phyloP scores from a whole-genome alignment of 2,888 invertebrate species.

The Eristalinus sepulchralis region DNA sequence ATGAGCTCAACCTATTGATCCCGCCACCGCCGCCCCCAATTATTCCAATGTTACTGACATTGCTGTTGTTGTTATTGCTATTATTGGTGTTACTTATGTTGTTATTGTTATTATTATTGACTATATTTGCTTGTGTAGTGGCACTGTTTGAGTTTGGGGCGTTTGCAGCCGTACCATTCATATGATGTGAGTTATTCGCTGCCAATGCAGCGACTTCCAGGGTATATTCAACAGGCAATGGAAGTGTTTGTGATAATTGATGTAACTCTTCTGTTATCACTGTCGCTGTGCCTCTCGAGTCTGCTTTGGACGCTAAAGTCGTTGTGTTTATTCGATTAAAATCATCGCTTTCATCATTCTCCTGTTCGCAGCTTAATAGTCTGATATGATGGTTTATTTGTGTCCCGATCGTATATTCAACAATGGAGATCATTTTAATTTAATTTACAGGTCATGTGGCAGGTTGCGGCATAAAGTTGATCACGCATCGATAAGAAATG shows the following conservation, averaged over 20 bases:
- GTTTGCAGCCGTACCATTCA: slow-evolving; percentile 75
- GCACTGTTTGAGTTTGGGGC: not conserved
- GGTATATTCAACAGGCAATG: slow-evolving; percentile 75
- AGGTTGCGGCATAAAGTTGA: slow-evolving; percentile 48
- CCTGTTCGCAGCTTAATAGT: slow-evolving; percentile 62
- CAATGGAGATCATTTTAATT: slow-evolving; percentile 29
- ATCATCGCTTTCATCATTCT: slow-evolving; percentile 59
- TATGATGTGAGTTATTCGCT: slow-evolving; percentile 73
- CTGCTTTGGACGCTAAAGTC: slow-evolving; percentile 26
- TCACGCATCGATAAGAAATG: slow-evolving; percentile 44
- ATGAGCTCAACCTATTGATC: slow-evolving; percentile 74
- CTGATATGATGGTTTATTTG: slow-evolving; percentile 4
- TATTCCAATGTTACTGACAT: slow-evolving; percentile 68
- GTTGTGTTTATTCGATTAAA: slow-evolving; percentile 62
- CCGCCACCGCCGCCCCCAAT: slow-evolving; percentile 72
- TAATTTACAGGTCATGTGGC: slow-evolving; percentile 54
- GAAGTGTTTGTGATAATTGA: slow-evolving; percentile 77
- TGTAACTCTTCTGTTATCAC: slow-evolving; percentile 49
- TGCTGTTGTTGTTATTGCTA: slow-evolving; percentile 65
- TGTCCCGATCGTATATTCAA: not conserved
- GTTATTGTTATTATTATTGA: slow-evolving; percentile 53
- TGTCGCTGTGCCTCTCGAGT: slow-evolving; percentile 27
- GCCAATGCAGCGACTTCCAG: slow-evolving; percentile 57
- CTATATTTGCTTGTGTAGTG: slow-evolving; percentile 25
- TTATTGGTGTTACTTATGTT: slow-evolving; percentile 58